phyloP scores from a whole-genome alignment of 2,113 vertebrate species.

The Cisticola juncidis region DNA sequence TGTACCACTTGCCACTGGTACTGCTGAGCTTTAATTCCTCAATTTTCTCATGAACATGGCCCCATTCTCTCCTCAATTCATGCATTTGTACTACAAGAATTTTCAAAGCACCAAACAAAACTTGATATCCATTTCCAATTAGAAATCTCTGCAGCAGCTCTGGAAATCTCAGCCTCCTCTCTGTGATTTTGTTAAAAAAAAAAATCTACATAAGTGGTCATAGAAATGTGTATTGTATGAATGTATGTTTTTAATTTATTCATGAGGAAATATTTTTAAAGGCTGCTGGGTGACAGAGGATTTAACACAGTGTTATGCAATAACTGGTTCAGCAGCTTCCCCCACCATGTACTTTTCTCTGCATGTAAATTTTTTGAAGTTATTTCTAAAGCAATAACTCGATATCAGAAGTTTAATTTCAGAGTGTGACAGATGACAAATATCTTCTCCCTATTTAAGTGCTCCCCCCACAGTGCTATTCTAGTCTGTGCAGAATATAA shows the following conservation, averaged over 20 bases:
- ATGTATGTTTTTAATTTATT: neutral
- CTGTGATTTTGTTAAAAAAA: neutral
- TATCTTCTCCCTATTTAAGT: conserved; percentile 52
- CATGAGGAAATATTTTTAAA: conserved; percentile 26
- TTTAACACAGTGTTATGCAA: conserved; percentile 16
- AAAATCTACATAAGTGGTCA: neutral
- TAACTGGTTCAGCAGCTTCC: conserved; percentile 47
- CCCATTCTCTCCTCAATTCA: neutral
- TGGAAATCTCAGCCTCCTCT: neutral
- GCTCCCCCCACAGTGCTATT: conserved; percentile 55
- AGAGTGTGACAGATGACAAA: conserved; percentile 55
- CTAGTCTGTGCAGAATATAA: conserved; percentile 40
- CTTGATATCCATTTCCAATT: neutral
- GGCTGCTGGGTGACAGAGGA: neutral
- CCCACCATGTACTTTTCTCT: conserved; percentile 20
- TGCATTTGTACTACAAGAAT: neutral
- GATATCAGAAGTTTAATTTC: conserved; percentile 57
- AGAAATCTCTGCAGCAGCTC: neutral
- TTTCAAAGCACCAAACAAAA: neutral
- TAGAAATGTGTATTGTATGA: neutral
- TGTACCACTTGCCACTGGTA: neutral
- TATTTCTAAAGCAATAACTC: conserved; percentile 51
- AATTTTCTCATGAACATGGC: neutral
- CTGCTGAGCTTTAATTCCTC: neutral
- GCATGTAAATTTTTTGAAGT: conserved; percentile 37